Percentiles rank a stretch among this genome's conserved stretches.
Conservation (phyloP, 2,797 vertebrate genomes). For the Mus minutoides region DNA sequence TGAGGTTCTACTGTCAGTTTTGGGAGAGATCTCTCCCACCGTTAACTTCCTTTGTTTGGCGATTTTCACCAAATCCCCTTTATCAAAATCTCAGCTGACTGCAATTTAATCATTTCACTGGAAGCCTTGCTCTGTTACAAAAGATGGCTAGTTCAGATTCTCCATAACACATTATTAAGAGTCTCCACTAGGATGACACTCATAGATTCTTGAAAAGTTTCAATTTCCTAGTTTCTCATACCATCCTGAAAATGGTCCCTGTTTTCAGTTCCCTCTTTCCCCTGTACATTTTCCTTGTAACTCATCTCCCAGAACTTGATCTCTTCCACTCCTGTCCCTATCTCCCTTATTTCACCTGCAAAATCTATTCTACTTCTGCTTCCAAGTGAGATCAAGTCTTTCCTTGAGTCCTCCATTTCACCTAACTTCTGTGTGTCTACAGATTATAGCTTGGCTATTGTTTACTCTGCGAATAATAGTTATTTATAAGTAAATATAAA, state of each 20-base stretch:
- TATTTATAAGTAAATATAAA: background rate
- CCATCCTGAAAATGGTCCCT: rapidly evolving
- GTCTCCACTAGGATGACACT: background rate
- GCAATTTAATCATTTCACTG: background rate
- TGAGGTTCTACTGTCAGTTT: background rate
- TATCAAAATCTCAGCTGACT: background rate
- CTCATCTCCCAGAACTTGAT: background rate
- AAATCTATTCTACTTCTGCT: background rate
- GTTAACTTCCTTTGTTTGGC: background rate
- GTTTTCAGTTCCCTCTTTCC: background rate
- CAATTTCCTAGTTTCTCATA: background rate
- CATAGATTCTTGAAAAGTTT: background rate
- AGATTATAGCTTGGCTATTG: background rate
- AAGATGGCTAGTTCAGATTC: background rate
- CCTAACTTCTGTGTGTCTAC: background rate
- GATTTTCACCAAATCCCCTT: background rate
- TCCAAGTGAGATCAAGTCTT: background rate
- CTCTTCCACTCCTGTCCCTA: background rate
- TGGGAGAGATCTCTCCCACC: background rate
- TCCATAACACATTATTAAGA: background rate
- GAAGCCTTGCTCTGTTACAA: background rate
- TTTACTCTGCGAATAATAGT: background rate
- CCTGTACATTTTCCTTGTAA: background rate
- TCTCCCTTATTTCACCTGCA: background rate
- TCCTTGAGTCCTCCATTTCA: background rate